Conservation (phyloP, 2,113 vertebrate species). For the Meriones unguiculatus region DNA sequence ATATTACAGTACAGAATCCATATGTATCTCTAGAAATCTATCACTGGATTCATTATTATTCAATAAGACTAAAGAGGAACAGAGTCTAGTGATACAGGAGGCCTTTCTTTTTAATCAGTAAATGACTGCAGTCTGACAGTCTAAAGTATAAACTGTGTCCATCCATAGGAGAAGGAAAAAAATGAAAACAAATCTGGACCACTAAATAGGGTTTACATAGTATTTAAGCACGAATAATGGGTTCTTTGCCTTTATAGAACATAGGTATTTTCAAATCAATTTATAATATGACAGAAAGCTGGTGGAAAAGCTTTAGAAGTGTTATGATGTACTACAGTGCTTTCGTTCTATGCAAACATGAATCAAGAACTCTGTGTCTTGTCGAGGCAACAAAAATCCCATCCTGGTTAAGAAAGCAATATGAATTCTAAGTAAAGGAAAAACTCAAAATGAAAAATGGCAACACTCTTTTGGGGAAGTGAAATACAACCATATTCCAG, state of each 20-base stretch:
- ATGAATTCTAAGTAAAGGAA: constrained; percentile 71
- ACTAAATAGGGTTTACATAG: constrained; percentile 81
- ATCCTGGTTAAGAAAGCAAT: neutral
- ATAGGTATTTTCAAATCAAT: constrained; percentile 83
- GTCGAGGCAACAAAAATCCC: constrained; percentile 26
- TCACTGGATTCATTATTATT: constrained; percentile 79
- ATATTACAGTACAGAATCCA: neutral
- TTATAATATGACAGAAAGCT: constrained; percentile 80
- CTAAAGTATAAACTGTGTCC: constrained; percentile 51
- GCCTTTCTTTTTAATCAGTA: constrained; percentile 33
- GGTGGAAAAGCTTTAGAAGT: constrained; percentile 67
- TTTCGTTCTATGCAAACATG: neutral
- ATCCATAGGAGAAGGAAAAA: neutral
- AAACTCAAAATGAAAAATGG: neutral
- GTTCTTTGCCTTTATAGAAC: constrained; percentile 77
- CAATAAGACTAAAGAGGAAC: constrained; percentile 79
- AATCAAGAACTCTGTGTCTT: constrained; percentile 42
- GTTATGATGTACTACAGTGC: constrained; percentile 65
- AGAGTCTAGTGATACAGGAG: constrained; percentile 45
- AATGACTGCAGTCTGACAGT: constrained; percentile 79
- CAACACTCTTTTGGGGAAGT: accelerated
- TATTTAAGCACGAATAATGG: constrained; percentile 80
- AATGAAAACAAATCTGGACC: constrained; percentile 68
- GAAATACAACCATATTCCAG: neutral
- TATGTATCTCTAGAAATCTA: neutral